Base-by-base conservation (phyloP, 2,797 vertebrate genomes). In the Platyrinchus mystaceus region DNA sequence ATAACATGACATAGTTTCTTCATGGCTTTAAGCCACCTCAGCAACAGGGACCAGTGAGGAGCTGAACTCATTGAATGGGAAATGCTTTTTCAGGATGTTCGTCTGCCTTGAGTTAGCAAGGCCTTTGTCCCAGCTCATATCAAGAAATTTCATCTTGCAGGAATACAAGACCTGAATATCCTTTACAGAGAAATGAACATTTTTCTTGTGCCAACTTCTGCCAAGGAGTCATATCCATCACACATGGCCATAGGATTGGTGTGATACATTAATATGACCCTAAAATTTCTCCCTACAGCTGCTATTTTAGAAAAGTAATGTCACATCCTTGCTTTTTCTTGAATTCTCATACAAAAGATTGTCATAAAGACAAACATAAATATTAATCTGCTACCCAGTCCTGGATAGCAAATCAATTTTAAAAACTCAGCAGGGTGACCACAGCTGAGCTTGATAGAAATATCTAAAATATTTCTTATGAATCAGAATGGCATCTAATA, bases 261-360 rank as follows among this genome's bases (percentile, higher is more conserved):
- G 8, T 32, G n/a, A 17, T 78, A 34, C 10, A 37, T 63, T 94
- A 47, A n/a, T 58, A 23, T 37, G 24, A 50, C n/a, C 79, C 34
- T 88, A 26, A 69, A 50, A 92, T 59, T 90, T 90, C 41, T 66
- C 14, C 4, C n/a, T 69, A 9, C 2, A 62, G 14, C 23, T 66
- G 5, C 2, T 89, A 8, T 74, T 56, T 94, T 75, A 94, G 63
- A 93, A 97, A 91, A 80, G 15, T 94, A 90, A 95, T 91, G 81
- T 75, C 84, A 94, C 39, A 75, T 34, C 20, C 32, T 60, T 55
- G 14, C 1, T 69, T 76, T 90, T 94, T 55, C 85, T 82, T 96
- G 84, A 96, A 94, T 93, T 89, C 56, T 17, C 19, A 90, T 53
- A 73, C 68, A 96, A 69, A 36, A 69, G 1, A 22, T 17, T 66